Evolutionary conservation across 2,888 invertebrate species (phyloP).

Genomic region (Erebia ligea): DNA sequence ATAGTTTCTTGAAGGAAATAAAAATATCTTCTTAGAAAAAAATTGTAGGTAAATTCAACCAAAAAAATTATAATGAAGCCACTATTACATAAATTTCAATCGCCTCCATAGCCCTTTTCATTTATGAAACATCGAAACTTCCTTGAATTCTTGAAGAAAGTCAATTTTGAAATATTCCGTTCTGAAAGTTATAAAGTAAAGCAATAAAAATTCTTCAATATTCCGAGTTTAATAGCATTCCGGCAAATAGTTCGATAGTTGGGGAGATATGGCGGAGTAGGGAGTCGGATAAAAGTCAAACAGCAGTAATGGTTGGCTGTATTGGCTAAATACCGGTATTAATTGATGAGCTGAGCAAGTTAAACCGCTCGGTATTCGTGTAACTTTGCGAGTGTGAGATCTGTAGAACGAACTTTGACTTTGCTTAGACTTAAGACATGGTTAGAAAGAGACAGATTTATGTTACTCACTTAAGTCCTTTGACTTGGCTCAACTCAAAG

Average conservation of each 20-base stretch:
- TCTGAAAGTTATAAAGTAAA: constrained; percentile 12
- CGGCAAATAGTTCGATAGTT: constrained; percentile 16
- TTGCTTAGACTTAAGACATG: no score
- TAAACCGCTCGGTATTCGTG: neutral
- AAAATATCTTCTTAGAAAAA: neutral
- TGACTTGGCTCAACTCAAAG: no score
- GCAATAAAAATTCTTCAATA: constrained; percentile 27
- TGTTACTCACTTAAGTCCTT: no score
- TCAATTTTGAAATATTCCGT: constrained; percentile 24
- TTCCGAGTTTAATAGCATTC: constrained; percentile 26
- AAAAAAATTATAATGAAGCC: neutral
- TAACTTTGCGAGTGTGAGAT: no score
- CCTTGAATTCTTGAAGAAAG: constrained; percentile 18
- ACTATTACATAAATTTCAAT: constrained; percentile 5
- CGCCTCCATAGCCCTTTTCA: neutral
- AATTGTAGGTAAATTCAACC: neutral
- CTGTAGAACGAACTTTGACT: no score
- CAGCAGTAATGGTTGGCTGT: constrained; percentile 6
- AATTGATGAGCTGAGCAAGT: constrained; percentile 13
- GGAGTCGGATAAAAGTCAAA: constrained; percentile 15
- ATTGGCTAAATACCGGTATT: constrained; percentile 11
- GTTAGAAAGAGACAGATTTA: no score
- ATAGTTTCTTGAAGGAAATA: neutral
- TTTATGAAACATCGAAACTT: constrained; percentile 20
- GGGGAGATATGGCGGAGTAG: constrained; percentile 7